Evolutionary conservation across 2,797 vertebrate species (phyloP), one percentile per base, ranked within the genome.

Genomic region (Euphonia xanthogaster): DNA sequence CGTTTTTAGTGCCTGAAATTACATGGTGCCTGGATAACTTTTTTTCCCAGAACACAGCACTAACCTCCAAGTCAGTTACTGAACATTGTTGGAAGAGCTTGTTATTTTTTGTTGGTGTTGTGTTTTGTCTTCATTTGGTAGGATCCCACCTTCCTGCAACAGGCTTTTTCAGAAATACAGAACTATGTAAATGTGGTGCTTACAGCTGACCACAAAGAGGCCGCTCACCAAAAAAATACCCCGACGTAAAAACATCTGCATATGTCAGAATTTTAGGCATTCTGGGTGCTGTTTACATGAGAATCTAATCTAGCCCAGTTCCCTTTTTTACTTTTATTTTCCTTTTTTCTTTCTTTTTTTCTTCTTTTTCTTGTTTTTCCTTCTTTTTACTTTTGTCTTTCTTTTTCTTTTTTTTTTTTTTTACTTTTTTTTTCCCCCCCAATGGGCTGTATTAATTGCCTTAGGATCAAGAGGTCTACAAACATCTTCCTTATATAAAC

Each of bases 401-500:
- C 9, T 7, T 4, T 3, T 14, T 6, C 3, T 3, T 4, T 10
- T 4, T 10, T 10, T 22, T 6, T 30, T 12, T 3, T 11, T 6
- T 19, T 35, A 21, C 6, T 7, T 18, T 8, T 10, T 17, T 15
- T 14, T 4, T 2, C 0, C 2, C 51, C 15, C 33, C 16, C 18
- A 55, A 0, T 47, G 58, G 61, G 14, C 90, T 88, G 9, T 94
- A 95, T 94, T 88, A 94, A 93, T 87, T 95, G 83, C 80, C 28
- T 88, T 53, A 73, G 63, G 94, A 94, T 95, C 86, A 92, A 95
- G 73, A 97, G 92, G 90, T 95, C 94, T 84, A 42, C 83, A 92
- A 94, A 95, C 71, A 89, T 96, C 88, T 95, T 94, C 86, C 73
- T 95, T 95, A 63, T 79, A 70, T 94, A 96, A 96, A 93, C 86